Evolutionary conservation across 2,888 invertebrate genomes (phyloP), one percentile per base, ranked within the genome.

Genomic region (Aquatica leii): DNA sequence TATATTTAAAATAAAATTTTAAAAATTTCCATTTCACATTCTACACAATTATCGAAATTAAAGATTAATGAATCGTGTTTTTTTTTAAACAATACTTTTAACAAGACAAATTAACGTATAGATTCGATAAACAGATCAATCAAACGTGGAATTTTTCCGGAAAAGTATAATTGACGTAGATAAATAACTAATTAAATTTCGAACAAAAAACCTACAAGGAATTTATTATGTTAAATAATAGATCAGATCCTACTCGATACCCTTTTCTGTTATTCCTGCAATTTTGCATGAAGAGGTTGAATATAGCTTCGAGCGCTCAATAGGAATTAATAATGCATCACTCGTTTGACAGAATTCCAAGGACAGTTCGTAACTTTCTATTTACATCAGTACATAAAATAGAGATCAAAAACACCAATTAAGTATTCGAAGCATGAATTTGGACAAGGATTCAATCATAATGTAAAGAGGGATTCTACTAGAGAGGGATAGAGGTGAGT

Each of bases 251-350:
- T 17, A 34, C 15, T 48, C 48, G 59, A 49, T 64, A 34, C 18
- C n/a, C 14, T 48, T n/a, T 49, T 53, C 18, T 49, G 43, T 54
- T 62, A 58, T 52, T 53, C 58, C 17, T 37, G 40, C 48, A 54
- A 50, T 63, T 63, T 50, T 52, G 52, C 37, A 57, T 48, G 55
- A 31, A 43, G 35, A 59, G 24, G 59, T 57, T 52, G 56, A 59
- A 48, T 53, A 48, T 59, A 54, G 55, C 59, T 56, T 46, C 15
- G 58, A 43, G 61, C 61, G 54, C 50, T 66, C 56, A 50, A 56
- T 53, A 43, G 66, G 31, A 55, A 66, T 66, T 66, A 66, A 66
- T 59, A 66, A 62, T 62, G 62, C 62, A 66, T 63, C 60, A 57
- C 49, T 61, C 62, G 59, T 56, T 66, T 63, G 66, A 62, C 62